phyloP scores from a whole-genome alignment of 2,797 vertebrate genomes.

The Ptychadena robeensis region DNA sequence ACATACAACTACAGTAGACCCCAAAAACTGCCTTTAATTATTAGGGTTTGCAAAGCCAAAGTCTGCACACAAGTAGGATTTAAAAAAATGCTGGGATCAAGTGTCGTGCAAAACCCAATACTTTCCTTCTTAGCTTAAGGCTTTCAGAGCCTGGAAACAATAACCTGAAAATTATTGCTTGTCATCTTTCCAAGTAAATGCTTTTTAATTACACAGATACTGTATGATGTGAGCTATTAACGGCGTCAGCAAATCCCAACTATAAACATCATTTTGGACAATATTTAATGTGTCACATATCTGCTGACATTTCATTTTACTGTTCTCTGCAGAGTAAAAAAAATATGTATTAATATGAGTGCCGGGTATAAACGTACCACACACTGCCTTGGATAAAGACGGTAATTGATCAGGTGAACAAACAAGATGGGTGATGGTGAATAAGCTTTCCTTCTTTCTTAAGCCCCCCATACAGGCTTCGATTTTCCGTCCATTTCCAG shows the following conservation, averaged over 20 bases:
- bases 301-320: slow-evolving; percentile 24
- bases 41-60: neutral
- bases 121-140: neutral
- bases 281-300: slow-evolving; percentile 19
- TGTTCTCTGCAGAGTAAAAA: neutral
- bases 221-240: slow-evolving; percentile 4
- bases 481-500: too few relatives aligned
- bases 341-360: neutral
- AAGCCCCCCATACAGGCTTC: too few relatives aligned
- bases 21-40: too few relatives aligned
- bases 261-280: slow-evolving; percentile 28
- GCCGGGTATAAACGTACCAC: neutral
- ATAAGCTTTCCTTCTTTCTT: neutral
- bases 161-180: slow-evolving; percentile 22
- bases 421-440: neutral
- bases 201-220: slow-evolving; percentile 22
- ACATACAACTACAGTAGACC: too few relatives aligned
- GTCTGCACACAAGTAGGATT: neutral
- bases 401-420: neutral
- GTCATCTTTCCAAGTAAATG: slow-evolving; percentile 17
- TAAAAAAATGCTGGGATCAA: neutral
- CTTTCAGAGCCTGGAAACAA: neutral
- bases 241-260: slow-evolving; percentile 12
- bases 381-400: neutral
- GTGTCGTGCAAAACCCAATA: neutral